Conservation (phyloP, 1,140 invertebrate species). For the Meloidogyne chitwoodi region DNA sequence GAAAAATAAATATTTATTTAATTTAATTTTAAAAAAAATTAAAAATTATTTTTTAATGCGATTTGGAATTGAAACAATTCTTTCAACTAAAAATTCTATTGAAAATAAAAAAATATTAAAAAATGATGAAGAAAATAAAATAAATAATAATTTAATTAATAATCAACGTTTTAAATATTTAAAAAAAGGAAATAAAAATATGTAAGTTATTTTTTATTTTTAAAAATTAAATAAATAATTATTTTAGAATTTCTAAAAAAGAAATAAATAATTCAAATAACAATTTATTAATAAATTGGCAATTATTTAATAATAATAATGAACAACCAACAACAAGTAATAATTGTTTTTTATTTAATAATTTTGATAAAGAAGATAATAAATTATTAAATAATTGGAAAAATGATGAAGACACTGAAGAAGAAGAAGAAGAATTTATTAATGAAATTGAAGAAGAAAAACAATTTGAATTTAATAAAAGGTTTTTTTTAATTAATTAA, state of each 20-base stretch:
- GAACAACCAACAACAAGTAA: no score
- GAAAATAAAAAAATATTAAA: neutral
- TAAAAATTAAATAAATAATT: no score
- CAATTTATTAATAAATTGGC: no score
- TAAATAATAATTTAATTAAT: neutral
- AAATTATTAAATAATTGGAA: neutral
- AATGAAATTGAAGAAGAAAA: neutral
- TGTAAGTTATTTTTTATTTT: neutral
- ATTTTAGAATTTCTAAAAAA: no score
- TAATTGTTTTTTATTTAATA: no score
- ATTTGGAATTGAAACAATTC: neutral
- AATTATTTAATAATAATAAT: no score
- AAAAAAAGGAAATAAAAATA: neutral
- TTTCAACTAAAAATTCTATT: neutral
- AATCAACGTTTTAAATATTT: neutral
- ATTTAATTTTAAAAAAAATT: no score
- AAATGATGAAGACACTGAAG: neutral
- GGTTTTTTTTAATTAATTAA: neutral
- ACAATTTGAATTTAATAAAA: neutral
- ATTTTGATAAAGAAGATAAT: no score
- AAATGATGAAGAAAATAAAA: neutral
- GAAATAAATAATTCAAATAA: no score
- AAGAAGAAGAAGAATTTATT: neutral
- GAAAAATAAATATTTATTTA: no score
- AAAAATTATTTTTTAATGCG: no score